Percentiles rank a stretch among this genome's conserved stretches.
phyloP scores from a whole-genome alignment of 2,113 vertebrate genomes.

The Pyxicephalus adspersus region DNA sequence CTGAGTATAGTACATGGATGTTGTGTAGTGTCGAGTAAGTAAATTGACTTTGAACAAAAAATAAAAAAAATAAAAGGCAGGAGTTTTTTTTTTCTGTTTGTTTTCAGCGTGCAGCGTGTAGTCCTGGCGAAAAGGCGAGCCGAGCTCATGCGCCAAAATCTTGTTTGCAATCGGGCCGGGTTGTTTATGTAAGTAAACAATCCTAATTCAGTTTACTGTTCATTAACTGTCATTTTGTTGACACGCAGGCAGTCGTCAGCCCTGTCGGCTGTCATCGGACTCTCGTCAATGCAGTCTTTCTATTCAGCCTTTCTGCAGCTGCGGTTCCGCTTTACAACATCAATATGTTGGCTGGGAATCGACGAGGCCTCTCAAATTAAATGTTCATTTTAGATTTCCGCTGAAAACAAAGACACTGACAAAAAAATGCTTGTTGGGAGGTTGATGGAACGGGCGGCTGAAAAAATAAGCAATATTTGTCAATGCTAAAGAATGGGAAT shows the following conservation, averaged over 20 bases:
- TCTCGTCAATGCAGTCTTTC: neutral
- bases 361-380: conserved; percentile 7
- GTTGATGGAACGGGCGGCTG: too few species aligned
- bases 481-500: too few species aligned
- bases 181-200: conserved; percentile 7
- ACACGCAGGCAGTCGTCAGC: neutral
- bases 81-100: neutral
- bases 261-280: conserved; percentile 25
- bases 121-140: neutral
- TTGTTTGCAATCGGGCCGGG: neutral
- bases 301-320: neutral
- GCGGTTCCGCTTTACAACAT: neutral
- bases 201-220: conserved; percentile 29
- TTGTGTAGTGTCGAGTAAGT: neutral
- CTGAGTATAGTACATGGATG: conserved; percentile 20
- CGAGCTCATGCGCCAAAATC: neutral
- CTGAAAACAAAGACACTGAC: neutral
- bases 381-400: conserved; percentile 11
- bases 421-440: too few species aligned
- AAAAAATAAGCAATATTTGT: too few species aligned
- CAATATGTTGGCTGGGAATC: conserved; percentile 1
- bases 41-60: conserved; percentile 11
- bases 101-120: neutral
- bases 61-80: too few species aligned
- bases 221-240: conserved; percentile 26